Base-by-base conservation (phyloP, 1,140 invertebrate species). In the Palaemon carinicauda region DNA sequence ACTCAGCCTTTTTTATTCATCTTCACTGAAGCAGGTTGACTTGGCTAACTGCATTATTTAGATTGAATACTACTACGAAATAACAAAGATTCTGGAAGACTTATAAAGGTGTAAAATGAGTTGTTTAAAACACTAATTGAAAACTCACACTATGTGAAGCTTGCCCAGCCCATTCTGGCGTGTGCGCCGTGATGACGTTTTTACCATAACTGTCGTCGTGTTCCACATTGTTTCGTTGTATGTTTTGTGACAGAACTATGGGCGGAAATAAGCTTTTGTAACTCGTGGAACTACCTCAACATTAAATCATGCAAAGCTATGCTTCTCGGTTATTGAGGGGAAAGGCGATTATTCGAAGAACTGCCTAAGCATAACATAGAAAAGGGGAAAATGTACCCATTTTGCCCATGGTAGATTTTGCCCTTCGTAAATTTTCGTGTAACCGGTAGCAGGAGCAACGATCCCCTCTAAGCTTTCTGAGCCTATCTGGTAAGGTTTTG, bases 111-210 rank as follows among this genome's bases (percentile, higher is more conserved):
- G 29, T 41, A 33, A 73, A 41, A 79, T 12, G 52, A 19, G 9
- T n/a, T 27, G 52, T 51, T 27, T 27, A 79, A 79, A 79, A 54
- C 52, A 54, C 77, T 51, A 27, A 31, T 12, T 79, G 77, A 52
- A 52, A 79, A 54, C 77, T 79, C 52, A 56, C 52, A 12, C 77
- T n/a, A n/a, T 41, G 17, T 24, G 77, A 79, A 52, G n/a, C 65
- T 79, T 79, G 77, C 77, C 77, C 77, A 54, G 52, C 77, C 77
- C 77, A 50, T 79, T 79, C 24, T 79, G 74, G 21, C 29, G 77
- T 41, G 77, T 29, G 52, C 24, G 77, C 9, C 24, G 54, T 19
- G 24, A 7, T 14, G 51, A 56, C 77, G 21, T 79, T 79, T 79
- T 79, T 52, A 24, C 77, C 21, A 54, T 29, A 54, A 27, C 21